These are phyloP conservation scores for Linnaemya tessellans DNA, from an alignment of 2,888 invertebrate species.

Conservation along the genomic window DNA sequence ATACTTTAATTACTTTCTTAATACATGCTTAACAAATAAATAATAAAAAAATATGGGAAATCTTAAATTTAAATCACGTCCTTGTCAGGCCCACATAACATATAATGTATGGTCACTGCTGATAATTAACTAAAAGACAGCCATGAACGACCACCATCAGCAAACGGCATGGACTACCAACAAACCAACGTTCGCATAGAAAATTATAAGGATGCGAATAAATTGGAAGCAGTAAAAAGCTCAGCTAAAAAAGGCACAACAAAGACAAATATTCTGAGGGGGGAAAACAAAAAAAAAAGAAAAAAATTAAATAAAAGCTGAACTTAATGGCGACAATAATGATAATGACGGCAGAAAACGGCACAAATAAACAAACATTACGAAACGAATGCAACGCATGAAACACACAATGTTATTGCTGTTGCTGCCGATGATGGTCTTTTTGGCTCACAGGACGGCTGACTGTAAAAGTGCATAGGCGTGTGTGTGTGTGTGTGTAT, in stretches of 20 bases:
- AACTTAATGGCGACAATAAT: conserved; percentile 80
- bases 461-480: no score
- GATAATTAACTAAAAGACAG: conserved; percentile 61
- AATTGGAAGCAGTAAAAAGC: conserved; percentile 45
- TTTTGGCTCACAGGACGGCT: conserved; percentile 59
- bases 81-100: conserved; percentile 51
- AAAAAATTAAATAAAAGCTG: conserved; percentile 55
- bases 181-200: conserved; percentile 10
- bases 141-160: conserved; percentile 32
- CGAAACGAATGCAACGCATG: conserved; percentile 56
- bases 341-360: conserved; percentile 76
- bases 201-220: conserved; percentile 46
- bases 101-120: conserved; percentile 48
- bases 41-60: conserved; percentile 14
- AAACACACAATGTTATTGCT: conserved; percentile 42
- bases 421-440: conserved; percentile 58
- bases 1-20: conserved; percentile 33
- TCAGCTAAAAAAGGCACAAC: conserved; percentile 29
- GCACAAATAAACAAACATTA: conserved; percentile 49
- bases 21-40: neutral
- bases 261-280: conserved; percentile 30
- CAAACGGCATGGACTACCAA: conserved; percentile 18
- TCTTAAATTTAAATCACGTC: conserved; percentile 57
- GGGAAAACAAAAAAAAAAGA: no score
- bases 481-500: conserved; percentile 2